phyloP scores from a whole-genome alignment of 1,140 invertebrate species.

The Lepidotrigona ventralis region DNA sequence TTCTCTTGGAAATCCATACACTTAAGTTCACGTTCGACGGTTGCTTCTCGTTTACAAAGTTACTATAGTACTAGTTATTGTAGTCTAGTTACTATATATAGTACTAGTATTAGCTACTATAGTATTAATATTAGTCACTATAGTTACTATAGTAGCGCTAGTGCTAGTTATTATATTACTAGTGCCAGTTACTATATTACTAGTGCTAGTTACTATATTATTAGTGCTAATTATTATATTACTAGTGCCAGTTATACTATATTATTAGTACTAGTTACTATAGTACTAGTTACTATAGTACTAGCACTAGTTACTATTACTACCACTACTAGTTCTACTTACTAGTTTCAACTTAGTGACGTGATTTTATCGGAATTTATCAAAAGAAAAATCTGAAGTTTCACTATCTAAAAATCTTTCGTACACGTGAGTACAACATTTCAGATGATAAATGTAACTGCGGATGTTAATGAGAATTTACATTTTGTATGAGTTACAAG shows the following conservation, averaged over 20 bases:
- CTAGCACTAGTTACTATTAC: no score
- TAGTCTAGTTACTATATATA: no score
- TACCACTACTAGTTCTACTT: background rate
- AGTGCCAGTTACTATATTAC: background rate
- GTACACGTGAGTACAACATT: no score
- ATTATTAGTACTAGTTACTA: no score
- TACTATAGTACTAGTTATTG: no score
- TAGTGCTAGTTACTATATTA: background rate
- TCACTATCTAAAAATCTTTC: background rate
- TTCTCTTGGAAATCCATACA: background rate
- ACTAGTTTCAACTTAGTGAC: background rate
- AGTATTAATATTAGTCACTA: no score
- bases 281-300: no score
- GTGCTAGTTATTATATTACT: no score
- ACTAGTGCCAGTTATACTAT: no score
- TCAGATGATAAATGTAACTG: background rate
- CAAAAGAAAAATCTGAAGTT: background rate
- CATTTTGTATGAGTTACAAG: background rate
- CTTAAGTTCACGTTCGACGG: background rate
- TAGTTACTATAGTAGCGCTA: no score
- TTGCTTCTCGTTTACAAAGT: background rate
- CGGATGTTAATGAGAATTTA: background rate
- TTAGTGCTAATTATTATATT: no score
- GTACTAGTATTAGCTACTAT: no score
- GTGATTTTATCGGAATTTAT: background rate